Evolutionary conservation across 2,113 vertebrate species (phyloP).

Genomic region (Naja naja): DNA sequence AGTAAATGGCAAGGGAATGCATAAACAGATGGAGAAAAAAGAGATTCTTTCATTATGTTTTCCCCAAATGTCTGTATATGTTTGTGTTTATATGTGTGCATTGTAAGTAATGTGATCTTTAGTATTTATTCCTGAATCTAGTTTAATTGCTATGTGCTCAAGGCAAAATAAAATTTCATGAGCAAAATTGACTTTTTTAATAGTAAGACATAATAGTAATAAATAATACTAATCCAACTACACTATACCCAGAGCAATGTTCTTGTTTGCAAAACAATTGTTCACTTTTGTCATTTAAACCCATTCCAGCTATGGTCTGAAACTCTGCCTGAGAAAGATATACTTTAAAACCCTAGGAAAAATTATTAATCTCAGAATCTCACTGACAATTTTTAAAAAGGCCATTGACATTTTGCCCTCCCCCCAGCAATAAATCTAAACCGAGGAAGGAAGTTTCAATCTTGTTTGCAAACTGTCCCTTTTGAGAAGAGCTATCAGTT

Average conservation of each 20-base stretch:
- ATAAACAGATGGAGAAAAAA: background rate
- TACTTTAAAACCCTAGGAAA: background rate
- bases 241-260: accelerated
- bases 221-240: background rate
- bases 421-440: slow-evolving; percentile 30
- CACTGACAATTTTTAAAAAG: background rate
- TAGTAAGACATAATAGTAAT: background rate
- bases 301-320: background rate
- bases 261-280: background rate
- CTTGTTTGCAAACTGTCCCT: slow-evolving; percentile 36
- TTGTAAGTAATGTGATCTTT: too few species aligned
- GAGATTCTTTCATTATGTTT: background rate
- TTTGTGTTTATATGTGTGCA: background rate
- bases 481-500: slow-evolving; percentile 5
- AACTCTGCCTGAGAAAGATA: background rate
- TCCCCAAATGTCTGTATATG: background rate
- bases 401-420: slow-evolving; percentile 4
- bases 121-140: background rate
- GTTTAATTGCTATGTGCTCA: background rate
- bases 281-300: background rate
- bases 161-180: slow-evolving; percentile 1
- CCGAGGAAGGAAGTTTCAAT: slow-evolving; percentile 16
- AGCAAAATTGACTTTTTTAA: background rate
- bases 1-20: background rate
- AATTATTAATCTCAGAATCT: slow-evolving; percentile 7